These are phyloP conservation scores for Nemoura dubitans DNA, from an alignment of 2,888 invertebrate genomes.

Conservation along the genomic window DNA sequence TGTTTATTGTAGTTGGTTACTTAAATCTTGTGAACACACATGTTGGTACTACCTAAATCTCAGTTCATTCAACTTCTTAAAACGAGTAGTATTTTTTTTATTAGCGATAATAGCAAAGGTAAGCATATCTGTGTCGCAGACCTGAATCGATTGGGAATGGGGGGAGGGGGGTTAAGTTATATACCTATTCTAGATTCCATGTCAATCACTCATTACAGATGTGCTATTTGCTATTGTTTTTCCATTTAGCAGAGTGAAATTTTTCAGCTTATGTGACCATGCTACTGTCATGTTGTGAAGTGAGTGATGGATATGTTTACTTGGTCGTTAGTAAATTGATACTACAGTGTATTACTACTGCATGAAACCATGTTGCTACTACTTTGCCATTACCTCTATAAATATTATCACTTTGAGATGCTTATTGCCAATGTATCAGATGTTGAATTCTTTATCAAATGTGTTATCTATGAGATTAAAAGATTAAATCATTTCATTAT, in stretches of 20 bases:
- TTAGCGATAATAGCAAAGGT: slow-evolving; percentile 7
- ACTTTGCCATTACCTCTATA: slow-evolving; percentile 19
- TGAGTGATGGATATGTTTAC: not conserved
- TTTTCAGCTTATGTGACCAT: slow-evolving; percentile 39
- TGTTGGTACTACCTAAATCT: slow-evolving; percentile 5
- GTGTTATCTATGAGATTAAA: slow-evolving; percentile 41
- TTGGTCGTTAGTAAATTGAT: slow-evolving; percentile 4
- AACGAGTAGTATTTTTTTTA: slow-evolving; percentile 1
- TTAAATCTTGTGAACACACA: not conserved
- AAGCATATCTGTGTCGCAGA: not conserved
- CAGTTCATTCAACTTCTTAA: slow-evolving; percentile 9
- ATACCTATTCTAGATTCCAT: slow-evolving; percentile 34
- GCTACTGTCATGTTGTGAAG: slow-evolving; percentile 20
- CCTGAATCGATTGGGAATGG: slow-evolving; percentile 20
- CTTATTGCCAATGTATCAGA: slow-evolving; percentile 33
- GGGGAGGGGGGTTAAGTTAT: slow-evolving; percentile 36
- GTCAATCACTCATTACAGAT: slow-evolving; percentile 15
- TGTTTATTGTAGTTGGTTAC: not conserved
- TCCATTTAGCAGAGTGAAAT: slow-evolving; percentile 22
- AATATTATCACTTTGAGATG: slow-evolving; percentile 38
- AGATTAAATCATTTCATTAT: slow-evolving; percentile 31
- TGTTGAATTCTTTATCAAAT: slow-evolving; percentile 34
- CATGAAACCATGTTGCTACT: slow-evolving; percentile 25
- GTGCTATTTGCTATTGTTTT: slow-evolving; percentile 26
- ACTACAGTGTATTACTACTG: slow-evolving; percentile 14